phyloP scores from a whole-genome alignment of 2,113 vertebrate genomes.

The Gymnocephalus cernua region DNA sequence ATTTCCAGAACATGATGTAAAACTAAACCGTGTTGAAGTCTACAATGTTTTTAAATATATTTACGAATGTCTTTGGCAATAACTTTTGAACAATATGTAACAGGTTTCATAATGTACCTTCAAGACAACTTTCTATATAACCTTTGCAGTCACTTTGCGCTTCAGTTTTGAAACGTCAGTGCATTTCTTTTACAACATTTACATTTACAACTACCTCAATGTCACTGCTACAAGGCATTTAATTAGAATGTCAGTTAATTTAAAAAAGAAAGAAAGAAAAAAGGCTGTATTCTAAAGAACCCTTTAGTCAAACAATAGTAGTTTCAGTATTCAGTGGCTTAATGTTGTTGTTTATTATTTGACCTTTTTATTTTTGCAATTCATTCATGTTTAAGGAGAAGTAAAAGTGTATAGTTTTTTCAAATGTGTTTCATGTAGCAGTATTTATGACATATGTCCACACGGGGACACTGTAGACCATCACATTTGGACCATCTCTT shows the following conservation, averaged over 20 bases:
- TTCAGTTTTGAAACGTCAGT: background rate
- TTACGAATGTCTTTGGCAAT: background rate
- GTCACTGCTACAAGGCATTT: background rate
- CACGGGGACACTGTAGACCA: slow-evolving; percentile 67
- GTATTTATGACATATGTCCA: slow-evolving; percentile 31
- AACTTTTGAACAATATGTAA: background rate
- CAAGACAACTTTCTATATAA: too few relatives aligned
- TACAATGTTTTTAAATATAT: background rate
- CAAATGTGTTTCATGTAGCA: background rate
- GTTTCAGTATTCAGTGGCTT: background rate
- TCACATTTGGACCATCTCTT: background rate
- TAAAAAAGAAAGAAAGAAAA: background rate
- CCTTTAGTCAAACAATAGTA: background rate
- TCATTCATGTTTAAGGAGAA: background rate
- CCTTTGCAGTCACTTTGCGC: background rate
- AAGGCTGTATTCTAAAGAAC: background rate
- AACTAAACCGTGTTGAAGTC: background rate
- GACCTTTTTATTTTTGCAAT: background rate
- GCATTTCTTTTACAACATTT: background rate
- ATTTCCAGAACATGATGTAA: background rate
- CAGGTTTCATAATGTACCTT: too few relatives aligned
- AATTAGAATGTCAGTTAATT: background rate
- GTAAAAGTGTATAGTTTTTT: background rate
- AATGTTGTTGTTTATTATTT: background rate
- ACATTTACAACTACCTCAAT: background rate